A percentile compares a stretch with the other conserved stretches of the same genome.
phyloP scores from a whole-genome alignment of 2,797 vertebrate genomes.

The Lagodon rhomboides region DNA sequence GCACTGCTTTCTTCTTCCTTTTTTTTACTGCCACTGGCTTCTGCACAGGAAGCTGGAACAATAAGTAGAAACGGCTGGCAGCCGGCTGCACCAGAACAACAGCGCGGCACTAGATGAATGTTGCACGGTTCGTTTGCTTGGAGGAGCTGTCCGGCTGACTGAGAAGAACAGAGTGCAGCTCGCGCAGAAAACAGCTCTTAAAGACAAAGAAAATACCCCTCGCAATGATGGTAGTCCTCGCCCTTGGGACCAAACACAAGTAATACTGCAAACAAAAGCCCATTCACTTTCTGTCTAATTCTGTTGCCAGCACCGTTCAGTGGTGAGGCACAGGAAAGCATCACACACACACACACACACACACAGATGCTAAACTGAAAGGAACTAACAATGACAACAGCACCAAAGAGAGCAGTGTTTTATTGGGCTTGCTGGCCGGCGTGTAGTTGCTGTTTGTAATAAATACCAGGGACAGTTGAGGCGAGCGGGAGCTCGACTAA shows the following conservation, averaged over 20 bases:
- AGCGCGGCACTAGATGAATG: conserved; percentile 44
- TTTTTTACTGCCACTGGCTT: conserved; percentile 14
- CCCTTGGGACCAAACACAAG: conserved; percentile 18
- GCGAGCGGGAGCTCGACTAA: background rate
- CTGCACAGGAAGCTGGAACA: conserved; percentile 32
- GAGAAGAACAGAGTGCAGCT: conserved; percentile 31
- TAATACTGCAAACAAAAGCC: conserved; percentile 45
- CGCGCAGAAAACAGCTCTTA: conserved; percentile 26
- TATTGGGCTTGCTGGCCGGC: background rate
- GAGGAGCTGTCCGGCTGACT: conserved; percentile 50
- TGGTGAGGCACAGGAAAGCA: background rate
- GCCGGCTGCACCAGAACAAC: conserved; percentile 34
- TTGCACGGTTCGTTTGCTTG: conserved; percentile 37
- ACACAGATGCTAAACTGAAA: conserved; percentile 10
- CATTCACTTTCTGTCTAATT: conserved; percentile 47
- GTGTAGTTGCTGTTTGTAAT: conserved; percentile 18
- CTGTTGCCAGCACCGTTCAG: conserved; percentile 19
- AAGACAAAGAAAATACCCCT: conserved; percentile 39
- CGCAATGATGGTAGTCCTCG: conserved; percentile 12
- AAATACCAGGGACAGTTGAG: background rate
- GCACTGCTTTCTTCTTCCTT: conserved; percentile 9
- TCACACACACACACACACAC: background rate
- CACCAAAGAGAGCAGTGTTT: conserved; percentile 19
- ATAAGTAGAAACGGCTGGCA: conserved; percentile 35
- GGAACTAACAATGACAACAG: conserved; percentile 20